phyloP scores from a whole-genome alignment of 35 echinoderm and acorn worm genomes.

The Patiria miniata region DNA sequence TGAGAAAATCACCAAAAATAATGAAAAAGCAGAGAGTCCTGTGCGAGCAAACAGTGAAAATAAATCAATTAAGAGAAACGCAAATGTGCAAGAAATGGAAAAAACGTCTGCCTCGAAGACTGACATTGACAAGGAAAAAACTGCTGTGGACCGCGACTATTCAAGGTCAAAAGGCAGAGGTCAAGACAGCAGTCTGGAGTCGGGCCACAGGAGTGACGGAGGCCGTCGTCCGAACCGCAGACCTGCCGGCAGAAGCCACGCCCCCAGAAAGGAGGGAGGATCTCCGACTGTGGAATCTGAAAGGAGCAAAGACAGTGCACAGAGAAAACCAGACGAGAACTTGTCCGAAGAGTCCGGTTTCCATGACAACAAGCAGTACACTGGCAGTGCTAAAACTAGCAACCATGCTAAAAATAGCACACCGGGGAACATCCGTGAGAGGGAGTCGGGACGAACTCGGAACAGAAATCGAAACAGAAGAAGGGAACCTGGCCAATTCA shows the following conservation, averaged over 20 bases:
- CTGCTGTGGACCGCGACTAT: background rate
- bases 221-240: too few relatives aligned
- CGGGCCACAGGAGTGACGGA: too few relatives aligned
- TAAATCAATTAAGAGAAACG: too few relatives aligned
- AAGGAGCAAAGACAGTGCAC: background rate
- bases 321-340: background rate
- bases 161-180: too few relatives aligned
- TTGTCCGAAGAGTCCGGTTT: too few relatives aligned
- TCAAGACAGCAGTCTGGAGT: too few relatives aligned
- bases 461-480: background rate
- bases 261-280: too few relatives aligned
- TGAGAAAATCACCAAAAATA: background rate
- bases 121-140: too few relatives aligned
- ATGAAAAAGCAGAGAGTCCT: background rate
- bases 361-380: background rate
- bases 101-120: too few relatives aligned
- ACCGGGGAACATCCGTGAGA: background rate
- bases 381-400: background rate
- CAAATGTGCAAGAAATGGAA: too few relatives aligned
- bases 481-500: background rate
- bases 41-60: too few relatives aligned
- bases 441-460: background rate
- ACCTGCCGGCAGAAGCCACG: too few relatives aligned
- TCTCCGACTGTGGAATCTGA: background rate
- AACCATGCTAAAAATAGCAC: background rate